phyloP scores from a whole-genome alignment of 2,797 vertebrate genomes.

The Chrosomus eos region DNA sequence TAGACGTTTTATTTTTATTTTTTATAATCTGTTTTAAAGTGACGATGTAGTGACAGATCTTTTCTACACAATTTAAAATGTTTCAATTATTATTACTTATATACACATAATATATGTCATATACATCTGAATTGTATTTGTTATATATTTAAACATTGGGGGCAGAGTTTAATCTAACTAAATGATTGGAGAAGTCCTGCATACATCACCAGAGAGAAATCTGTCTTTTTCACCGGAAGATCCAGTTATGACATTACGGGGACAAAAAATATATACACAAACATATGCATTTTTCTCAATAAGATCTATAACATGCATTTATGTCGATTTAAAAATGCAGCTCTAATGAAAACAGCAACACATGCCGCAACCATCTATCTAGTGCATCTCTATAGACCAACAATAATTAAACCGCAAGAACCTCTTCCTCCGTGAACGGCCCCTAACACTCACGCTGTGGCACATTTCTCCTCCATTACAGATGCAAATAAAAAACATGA shows the following conservation, averaged over 20 bases:
- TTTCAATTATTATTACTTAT: no score
- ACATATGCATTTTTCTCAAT: not conserved
- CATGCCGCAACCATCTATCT: not conserved
- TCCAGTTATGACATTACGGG: not conserved
- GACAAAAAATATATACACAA: not conserved
- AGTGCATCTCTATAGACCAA: not conserved
- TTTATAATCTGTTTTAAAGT: no score
- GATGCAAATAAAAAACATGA: slow-evolving; percentile 74
- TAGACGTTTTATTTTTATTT: no score
- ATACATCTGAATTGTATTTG: no score
- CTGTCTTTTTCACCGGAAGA: not conserved
- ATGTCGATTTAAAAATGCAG: not conserved
- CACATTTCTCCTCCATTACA: slow-evolving; percentile 60
- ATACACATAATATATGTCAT: no score
- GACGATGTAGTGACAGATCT: no score
- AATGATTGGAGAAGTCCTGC: not conserved
- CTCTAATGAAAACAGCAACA: not conserved
- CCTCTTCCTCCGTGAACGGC: slow-evolving; percentile 52
- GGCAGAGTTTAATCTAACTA: not conserved
- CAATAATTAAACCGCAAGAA: slow-evolving; percentile 2
- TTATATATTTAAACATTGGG: not conserved
- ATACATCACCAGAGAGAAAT: not conserved
- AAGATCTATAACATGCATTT: not conserved
- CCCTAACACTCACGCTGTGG: slow-evolving; percentile 60
- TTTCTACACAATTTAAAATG: no score